Conservation (phyloP, 2,797 vertebrate genomes). For the Poeciliopsis gracilis region DNA sequence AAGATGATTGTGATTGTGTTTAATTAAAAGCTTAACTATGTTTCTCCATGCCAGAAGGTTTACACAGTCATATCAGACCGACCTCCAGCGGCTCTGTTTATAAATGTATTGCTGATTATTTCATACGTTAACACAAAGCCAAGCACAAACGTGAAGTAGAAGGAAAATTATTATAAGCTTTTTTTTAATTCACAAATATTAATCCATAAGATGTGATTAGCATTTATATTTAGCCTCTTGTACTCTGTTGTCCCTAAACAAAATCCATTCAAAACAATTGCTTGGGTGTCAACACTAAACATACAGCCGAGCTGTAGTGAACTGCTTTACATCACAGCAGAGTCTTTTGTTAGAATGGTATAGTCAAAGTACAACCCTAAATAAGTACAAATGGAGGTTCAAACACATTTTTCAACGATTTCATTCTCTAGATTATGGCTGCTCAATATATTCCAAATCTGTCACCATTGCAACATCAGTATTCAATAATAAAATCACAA, state of each 20-base stretch:
- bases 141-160: background rate
- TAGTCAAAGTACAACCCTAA: background rate
- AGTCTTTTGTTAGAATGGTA: background rate
- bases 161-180: background rate
- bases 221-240: background rate
- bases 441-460: background rate
- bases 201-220: background rate
- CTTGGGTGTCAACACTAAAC: too few relatives aligned
- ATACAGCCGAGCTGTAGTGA: background rate
- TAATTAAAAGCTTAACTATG: background rate
- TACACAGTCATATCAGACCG: background rate
- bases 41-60: background rate
- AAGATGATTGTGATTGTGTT: background rate
- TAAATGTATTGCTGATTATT: background rate
- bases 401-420: background rate
- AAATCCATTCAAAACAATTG: background rate
- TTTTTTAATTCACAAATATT: background rate
- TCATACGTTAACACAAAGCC: background rate
- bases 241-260: background rate
- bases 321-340: background rate
- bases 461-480: background rate
- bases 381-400: background rate
- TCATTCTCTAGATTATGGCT: background rate
- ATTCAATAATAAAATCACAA: background rate
- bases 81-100: background rate